Percentiles rank a stretch among this genome's conserved stretches.
Evolutionary conservation across 2,888 invertebrate species (phyloP).

Genomic region (Apodemia mormo): DNA sequence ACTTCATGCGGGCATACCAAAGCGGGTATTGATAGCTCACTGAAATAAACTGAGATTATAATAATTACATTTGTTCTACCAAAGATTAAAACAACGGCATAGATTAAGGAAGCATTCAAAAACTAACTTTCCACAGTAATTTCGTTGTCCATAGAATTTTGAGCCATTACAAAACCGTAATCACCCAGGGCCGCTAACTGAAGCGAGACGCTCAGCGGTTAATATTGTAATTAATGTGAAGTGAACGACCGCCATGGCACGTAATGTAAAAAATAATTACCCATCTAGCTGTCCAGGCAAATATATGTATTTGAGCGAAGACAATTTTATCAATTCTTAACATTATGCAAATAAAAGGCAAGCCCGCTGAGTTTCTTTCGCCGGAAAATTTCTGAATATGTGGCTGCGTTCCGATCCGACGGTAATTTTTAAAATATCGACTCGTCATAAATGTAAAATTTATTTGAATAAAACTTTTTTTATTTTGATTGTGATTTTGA

Average conservation of each 20-base stretch:
- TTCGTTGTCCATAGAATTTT: slow-evolving; percentile 34
- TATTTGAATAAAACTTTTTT: no score
- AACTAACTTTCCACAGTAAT: slow-evolving; percentile 27
- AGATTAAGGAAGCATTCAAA: not conserved
- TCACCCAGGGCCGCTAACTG: slow-evolving; percentile 43
- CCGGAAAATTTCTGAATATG: no score
- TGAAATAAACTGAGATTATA: no score
- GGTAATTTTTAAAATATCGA: no score
- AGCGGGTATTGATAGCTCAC: no score
- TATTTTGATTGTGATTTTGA: no score
- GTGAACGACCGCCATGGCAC: slow-evolving; percentile 58
- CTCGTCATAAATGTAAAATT: no score
- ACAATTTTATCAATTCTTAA: not conserved
- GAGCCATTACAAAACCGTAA: slow-evolving; percentile 23
- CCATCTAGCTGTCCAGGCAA: slow-evolving; percentile 2
- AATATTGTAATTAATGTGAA: slow-evolving; percentile 67
- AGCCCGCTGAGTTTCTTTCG: no score
- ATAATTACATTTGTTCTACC: not conserved
- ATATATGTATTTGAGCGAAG: not conserved
- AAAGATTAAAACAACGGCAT: not conserved
- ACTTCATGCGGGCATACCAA: no score
- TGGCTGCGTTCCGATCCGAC: no score
- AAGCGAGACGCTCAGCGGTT: slow-evolving; percentile 62
- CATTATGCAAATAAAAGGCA: no score
- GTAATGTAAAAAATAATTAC: slow-evolving; percentile 69